These are phyloP conservation scores for Ectemnius continuus DNA, from an alignment of 2,888 invertebrate genomes.

Conservation along the genomic window DNA sequence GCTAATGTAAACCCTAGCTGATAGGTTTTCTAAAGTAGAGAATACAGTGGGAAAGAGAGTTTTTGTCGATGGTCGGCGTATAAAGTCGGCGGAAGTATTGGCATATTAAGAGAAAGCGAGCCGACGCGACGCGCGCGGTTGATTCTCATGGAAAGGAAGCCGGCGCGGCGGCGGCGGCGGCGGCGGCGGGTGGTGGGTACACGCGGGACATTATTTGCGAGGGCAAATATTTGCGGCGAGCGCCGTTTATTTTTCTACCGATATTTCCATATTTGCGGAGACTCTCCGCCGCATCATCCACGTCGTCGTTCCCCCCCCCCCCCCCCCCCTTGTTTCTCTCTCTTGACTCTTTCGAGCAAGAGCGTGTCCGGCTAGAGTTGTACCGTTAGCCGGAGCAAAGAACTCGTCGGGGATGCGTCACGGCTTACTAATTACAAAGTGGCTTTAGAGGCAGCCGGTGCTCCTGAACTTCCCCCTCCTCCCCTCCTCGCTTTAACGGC, in stretches of 20 bases:
- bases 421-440: constrained; percentile 39
- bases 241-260: constrained; percentile 40
- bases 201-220: constrained; percentile 3
- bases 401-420: constrained; percentile 39
- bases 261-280: constrained; percentile 25
- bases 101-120: no score
- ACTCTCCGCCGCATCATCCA: neutral
- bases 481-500: neutral
- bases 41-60: no score
- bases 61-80: no score
- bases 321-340: neutral
- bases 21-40: no score
- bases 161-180: no score
- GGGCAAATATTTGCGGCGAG: constrained; percentile 39
- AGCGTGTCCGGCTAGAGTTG: constrained; percentile 24
- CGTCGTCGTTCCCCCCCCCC: neutral
- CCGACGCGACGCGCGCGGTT: no score
- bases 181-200: no score
- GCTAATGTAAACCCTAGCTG: no score
- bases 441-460: neutral
- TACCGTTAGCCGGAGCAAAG: constrained; percentile 46
- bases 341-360: constrained; percentile 21
- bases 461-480: neutral
- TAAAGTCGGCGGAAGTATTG: no score
- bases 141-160: no score